Percentiles rank a stretch among this genome's conserved stretches.
phyloP scores from a whole-genome alignment of 2,888 invertebrate species.

The Drosophila anomelani region DNA sequence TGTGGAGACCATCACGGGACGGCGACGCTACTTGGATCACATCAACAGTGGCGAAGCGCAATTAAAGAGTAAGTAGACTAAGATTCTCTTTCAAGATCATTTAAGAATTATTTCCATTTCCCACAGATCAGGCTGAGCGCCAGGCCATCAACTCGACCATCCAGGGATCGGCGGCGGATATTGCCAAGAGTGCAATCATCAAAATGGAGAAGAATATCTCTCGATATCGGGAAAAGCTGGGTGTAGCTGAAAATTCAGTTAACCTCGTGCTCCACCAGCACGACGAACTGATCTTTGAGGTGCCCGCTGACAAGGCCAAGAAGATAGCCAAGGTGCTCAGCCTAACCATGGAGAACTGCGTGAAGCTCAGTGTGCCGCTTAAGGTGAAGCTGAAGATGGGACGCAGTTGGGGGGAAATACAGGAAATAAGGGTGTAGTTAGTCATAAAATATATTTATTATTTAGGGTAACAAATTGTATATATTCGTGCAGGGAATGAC shows the following conservation, averaged over 20 bases:
- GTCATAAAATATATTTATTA: neutral
- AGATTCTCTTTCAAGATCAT: neutral
- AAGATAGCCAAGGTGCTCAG: conserved; percentile 88
- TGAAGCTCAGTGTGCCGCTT: conserved; percentile 90
- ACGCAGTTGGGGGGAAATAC: conserved; percentile 89
- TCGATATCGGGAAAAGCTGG: conserved; percentile 82
- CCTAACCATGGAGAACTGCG: conserved; percentile 92
- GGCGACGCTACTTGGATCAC: conserved; percentile 91
- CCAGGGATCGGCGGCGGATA: conserved; percentile 98
- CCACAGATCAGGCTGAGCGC: conserved; percentile 93
- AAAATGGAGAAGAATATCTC: conserved; percentile 88
- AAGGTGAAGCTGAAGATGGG: conserved; percentile 95
- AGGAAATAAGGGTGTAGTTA: conserved; percentile 68
- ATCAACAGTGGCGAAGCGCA: conserved; percentile 88
- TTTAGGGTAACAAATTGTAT: conserved; percentile 46
- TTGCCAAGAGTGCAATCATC: conserved; percentile 96
- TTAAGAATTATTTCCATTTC: neutral
- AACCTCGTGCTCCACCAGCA: conserved; percentile 95
- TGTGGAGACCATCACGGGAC: conserved; percentile 92
- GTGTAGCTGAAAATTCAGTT: conserved; percentile 84
- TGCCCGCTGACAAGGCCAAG: conserved; percentile 86
- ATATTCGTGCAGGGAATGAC: conserved; percentile 16
- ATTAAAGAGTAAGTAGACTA: conserved; percentile 86
- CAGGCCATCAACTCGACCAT: conserved; percentile 98
- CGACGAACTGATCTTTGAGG: conserved; percentile 98